phyloP scores from a whole-genome alignment of 2,113 vertebrate genomes.

The Asarcornis scutulata region DNA sequence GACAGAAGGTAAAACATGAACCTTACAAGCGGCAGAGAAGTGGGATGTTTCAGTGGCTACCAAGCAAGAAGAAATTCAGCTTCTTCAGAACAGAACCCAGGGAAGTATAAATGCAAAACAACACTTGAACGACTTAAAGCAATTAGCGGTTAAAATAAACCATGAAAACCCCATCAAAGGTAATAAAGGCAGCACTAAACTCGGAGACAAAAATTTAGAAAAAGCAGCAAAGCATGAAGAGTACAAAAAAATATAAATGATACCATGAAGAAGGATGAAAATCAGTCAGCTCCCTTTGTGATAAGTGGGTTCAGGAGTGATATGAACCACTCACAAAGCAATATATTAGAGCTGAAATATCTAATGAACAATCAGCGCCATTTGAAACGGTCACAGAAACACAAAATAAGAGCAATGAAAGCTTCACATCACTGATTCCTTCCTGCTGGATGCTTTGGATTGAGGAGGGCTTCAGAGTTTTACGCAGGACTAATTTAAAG shows the following conservation, averaged over 20 bases:
- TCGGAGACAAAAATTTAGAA: background rate
- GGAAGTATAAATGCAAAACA: slow-evolving; percentile 2
- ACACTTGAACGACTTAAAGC: background rate
- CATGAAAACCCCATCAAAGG: slow-evolving; percentile 10
- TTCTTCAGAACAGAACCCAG: slow-evolving; percentile 2
- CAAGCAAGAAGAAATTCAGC: background rate
- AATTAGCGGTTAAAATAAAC: slow-evolving; percentile 42
- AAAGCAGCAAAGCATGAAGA: slow-evolving; percentile 1
- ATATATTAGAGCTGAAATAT: background rate
- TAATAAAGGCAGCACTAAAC: slow-evolving; percentile 3
- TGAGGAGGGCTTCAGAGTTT: background rate
- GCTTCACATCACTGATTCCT: background rate
- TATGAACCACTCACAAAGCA: background rate
- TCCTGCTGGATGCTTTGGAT: background rate
- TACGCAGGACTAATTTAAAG: background rate
- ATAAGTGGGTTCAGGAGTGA: background rate
- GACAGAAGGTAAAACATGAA: background rate
- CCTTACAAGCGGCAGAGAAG: background rate
- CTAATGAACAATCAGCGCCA: background rate
- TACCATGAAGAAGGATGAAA: background rate
- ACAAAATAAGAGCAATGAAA: background rate
- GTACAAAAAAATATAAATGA: background rate
- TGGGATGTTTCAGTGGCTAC: background rate
- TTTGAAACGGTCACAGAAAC: background rate
- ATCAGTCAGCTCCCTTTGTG: background rate